phyloP scores from a whole-genome alignment of 2,888 invertebrate genomes.

The Drosophila subsilvestris region DNA sequence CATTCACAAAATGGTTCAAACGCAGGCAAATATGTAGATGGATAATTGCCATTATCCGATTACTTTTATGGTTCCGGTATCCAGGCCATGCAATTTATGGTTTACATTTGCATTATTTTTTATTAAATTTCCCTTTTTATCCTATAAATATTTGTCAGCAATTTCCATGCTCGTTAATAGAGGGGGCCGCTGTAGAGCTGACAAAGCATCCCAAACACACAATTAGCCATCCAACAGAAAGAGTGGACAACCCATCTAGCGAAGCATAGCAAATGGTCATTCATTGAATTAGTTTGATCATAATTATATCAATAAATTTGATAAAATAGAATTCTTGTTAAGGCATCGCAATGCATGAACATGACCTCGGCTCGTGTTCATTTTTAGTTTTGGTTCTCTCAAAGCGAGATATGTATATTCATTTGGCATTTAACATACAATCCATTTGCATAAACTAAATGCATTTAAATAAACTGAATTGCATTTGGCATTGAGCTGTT shows the following conservation, averaged over 20 bases:
- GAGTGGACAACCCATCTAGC: not conserved
- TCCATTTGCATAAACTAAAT: slow-evolving; percentile 34
- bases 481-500: not conserved
- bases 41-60: slow-evolving; percentile 49
- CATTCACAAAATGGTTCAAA: not conserved
- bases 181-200: too few relatives aligned
- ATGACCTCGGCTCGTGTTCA: slow-evolving; percentile 4
- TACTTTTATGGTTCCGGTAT: slow-evolving; percentile 22
- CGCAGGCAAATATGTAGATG: slow-evolving; percentile 3
- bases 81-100: slow-evolving; percentile 27
- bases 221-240: slow-evolving; percentile 12
- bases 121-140: slow-evolving; percentile 23
- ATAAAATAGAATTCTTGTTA: slow-evolving; percentile 27
- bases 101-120: slow-evolving; percentile 31
- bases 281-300: slow-evolving; percentile 27
- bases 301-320: slow-evolving; percentile 41
- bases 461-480: slow-evolving; percentile 26
- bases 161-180: not conserved
- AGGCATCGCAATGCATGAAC: slow-evolving; percentile 1
- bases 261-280: slow-evolving; percentile 11
- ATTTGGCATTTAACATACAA: slow-evolving; percentile 30
- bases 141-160: not conserved
- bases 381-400: slow-evolving; percentile 6
- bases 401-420: slow-evolving; percentile 12
- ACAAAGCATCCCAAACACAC: too few relatives aligned